phyloP scores from a whole-genome alignment of 2,888 invertebrate genomes.

The Agrochola litura region DNA sequence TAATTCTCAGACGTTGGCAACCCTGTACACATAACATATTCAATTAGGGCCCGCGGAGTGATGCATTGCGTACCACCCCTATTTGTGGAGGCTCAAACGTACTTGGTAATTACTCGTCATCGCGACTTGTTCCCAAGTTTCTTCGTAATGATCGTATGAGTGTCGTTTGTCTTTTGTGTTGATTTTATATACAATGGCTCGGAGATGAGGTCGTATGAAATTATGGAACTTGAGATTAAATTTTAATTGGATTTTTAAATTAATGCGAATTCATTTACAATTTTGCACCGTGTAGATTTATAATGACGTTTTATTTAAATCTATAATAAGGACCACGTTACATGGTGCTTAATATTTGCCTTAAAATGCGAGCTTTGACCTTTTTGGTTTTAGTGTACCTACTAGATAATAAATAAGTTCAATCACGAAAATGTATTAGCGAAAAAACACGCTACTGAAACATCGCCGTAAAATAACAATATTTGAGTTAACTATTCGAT shows the following conservation, averaged over 20 bases:
- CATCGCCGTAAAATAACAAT: background rate
- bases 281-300: background rate
- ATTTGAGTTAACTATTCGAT: conserved; percentile 21
- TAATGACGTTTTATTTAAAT: background rate
- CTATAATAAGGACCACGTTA: too few relatives aligned
- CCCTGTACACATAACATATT: conserved; percentile 62
- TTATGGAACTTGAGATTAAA: conserved; percentile 7
- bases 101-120: conserved; percentile 63
- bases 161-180: conserved; percentile 54
- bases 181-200: conserved; percentile 21
- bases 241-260: background rate
- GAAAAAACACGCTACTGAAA: background rate
- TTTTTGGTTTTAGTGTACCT: background rate
- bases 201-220: background rate
- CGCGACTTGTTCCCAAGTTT: conserved; percentile 52
- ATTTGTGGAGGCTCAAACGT: conserved; percentile 60
- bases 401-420: background rate
- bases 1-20: conserved; percentile 11
- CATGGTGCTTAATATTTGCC: background rate
- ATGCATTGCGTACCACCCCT: conserved; percentile 62
- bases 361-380: background rate
- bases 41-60: conserved; percentile 59
- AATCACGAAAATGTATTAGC: background rate
- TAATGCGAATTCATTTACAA: background rate
- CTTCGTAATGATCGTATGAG: conserved; percentile 30